Evolutionary conservation across 1,140 invertebrate species (phyloP).

Genomic region (Hylaeus anthracinus): DNA sequence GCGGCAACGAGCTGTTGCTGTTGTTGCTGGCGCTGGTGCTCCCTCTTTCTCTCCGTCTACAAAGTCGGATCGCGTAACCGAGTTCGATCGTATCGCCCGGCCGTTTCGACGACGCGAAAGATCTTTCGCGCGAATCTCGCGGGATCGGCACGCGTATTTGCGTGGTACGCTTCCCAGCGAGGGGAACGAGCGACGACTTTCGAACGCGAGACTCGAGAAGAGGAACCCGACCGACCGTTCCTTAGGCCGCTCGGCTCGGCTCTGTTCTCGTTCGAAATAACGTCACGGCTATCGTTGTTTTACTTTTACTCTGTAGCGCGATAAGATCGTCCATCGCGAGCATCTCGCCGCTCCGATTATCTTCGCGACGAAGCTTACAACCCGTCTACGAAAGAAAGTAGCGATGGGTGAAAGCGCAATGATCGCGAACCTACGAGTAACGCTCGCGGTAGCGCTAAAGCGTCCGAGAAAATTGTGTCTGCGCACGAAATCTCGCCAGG

Average conservation of each 20-base stretch:
- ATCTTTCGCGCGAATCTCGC: neutral
- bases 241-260: too few relatives aligned
- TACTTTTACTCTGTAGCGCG: too few relatives aligned
- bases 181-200: neutral
- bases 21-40: too few relatives aligned
- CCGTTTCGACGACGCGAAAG: neutral
- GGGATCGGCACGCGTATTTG: neutral
- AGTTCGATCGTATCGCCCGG: neutral
- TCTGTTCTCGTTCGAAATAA: too few relatives aligned
- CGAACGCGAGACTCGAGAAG: neutral
- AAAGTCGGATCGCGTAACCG: neutral
- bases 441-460: neutral
- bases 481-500: neutral
- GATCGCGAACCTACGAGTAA: neutral
- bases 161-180: too few relatives aligned
- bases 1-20: too few relatives aligned
- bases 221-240: neutral
- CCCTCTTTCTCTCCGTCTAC: neutral
- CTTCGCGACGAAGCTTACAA: neutral
- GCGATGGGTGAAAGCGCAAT: slow-evolving; percentile 29
- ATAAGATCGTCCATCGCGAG: too few relatives aligned
- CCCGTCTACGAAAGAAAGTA: slow-evolving; percentile 42
- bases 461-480: too few relatives aligned
- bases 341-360: neutral
- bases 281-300: too few relatives aligned